Conservation (phyloP, 2,113 vertebrate species). For the Amphilophus citrinellus region DNA sequence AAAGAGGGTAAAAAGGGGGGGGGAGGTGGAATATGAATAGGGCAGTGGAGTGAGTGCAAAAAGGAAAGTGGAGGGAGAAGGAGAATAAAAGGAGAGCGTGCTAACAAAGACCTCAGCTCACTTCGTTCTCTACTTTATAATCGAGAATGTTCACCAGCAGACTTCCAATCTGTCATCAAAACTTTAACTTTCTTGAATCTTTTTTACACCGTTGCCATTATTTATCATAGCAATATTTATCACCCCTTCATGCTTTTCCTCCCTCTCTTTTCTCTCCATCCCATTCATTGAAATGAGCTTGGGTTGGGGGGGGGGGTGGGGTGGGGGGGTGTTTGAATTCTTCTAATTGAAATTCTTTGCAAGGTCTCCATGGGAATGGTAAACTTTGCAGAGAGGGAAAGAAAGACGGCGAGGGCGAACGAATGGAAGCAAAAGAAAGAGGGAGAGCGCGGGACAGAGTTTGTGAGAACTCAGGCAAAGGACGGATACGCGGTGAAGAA, state of each 20-base stretch:
- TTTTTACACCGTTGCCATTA: background rate
- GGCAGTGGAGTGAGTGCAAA: constrained; percentile 67
- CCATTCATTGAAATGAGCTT: constrained; percentile 66
- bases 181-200: constrained; percentile 38
- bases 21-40: constrained; percentile 72
- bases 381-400: constrained; percentile 78
- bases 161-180: constrained; percentile 53
- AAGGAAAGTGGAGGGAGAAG: constrained; percentile 63
- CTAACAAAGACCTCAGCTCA: constrained; percentile 69
- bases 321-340: constrained; percentile 14
- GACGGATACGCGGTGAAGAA: constrained; percentile 43
- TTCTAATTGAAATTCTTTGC: constrained; percentile 84
- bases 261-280: constrained; percentile 42
- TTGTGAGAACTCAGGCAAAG: constrained; percentile 44
- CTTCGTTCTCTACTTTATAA: constrained; percentile 55
- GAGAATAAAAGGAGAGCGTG: constrained; percentile 60
- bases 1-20: constrained; percentile 19
- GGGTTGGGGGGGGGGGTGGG: background rate
- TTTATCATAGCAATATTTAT: constrained; percentile 24
- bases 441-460: constrained; percentile 27
- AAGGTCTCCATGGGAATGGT: constrained; percentile 80
- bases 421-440: constrained; percentile 39
- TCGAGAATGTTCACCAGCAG: constrained; percentile 48
- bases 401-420: constrained; percentile 62
- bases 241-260: constrained; percentile 38